phyloP scores from a whole-genome alignment of 2,113 vertebrate genomes.

The Tupaia tana region DNA sequence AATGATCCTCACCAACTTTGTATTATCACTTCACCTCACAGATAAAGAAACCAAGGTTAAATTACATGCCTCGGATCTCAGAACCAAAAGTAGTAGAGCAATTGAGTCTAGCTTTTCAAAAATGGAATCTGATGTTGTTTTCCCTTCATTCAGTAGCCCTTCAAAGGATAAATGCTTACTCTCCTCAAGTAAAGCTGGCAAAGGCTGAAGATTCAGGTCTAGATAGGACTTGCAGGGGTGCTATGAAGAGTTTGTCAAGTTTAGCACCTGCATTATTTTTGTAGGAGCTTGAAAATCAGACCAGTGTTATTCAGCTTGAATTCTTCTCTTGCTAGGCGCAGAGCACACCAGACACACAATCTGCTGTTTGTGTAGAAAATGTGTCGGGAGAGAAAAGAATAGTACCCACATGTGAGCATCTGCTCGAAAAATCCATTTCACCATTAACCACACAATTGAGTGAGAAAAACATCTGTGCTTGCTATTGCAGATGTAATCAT shows the following conservation, averaged over 20 bases:
- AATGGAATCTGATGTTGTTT: slow-evolving; percentile 45
- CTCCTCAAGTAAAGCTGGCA: background rate
- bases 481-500: slow-evolving; percentile 57
- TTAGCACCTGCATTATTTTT: slow-evolving; percentile 27
- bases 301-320: slow-evolving; percentile 35
- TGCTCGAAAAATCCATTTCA: slow-evolving; percentile 71
- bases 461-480: slow-evolving; percentile 75
- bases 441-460: slow-evolving; percentile 72
- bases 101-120: slow-evolving; percentile 12
- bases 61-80: background rate
- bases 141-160: background rate
- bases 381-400: slow-evolving; percentile 67
- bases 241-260: slow-evolving; percentile 39
- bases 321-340: slow-evolving; percentile 47
- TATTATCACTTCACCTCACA: background rate
- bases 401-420: slow-evolving; percentile 49
- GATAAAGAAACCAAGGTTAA: slow-evolving; percentile 49
- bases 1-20: background rate
- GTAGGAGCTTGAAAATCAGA: slow-evolving; percentile 59
- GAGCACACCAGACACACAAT: slow-evolving; percentile 69
- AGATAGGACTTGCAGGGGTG: background rate
- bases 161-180: slow-evolving; percentile 9
- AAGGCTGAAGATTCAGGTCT: background rate
- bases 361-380: slow-evolving; percentile 58
- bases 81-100: background rate